A percentile compares a stretch with the other conserved stretches of the same genome.
Conservation (phyloP, 2,797 vertebrate genomes). For the Chelon labrosus region DNA sequence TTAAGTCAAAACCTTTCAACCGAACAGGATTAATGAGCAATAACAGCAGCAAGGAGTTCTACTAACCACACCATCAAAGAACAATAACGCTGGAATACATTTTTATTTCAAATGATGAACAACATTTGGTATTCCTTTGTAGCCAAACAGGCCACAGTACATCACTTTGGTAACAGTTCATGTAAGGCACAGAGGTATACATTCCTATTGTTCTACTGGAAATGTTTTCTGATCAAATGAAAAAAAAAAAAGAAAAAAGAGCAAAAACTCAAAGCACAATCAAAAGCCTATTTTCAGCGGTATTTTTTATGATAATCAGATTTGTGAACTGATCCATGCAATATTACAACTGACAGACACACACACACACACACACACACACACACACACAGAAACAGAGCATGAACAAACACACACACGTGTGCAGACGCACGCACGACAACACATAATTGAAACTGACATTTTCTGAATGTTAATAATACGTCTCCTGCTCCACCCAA, state of each 20-base stretch:
- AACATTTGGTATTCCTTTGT: conserved; percentile 32
- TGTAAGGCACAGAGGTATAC: conserved; percentile 58
- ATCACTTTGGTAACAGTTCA: conserved; percentile 48
- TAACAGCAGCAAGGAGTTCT: background rate
- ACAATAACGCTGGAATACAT: conserved; percentile 44
- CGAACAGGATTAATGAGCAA: background rate
- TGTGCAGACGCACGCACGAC: conserved; percentile 21
- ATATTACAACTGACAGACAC: conserved; percentile 65
- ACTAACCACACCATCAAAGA: conserved; percentile 1
- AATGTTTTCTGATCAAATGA: conserved; percentile 62
- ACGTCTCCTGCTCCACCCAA: conserved; percentile 88
- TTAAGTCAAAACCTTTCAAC: background rate
- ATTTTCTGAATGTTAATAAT: conserved; percentile 85
- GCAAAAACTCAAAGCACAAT: conserved; percentile 53
- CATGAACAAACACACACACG: conserved; percentile 6
- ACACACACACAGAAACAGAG: conserved; percentile 11
- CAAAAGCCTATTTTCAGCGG: conserved; percentile 72
- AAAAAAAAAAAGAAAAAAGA: conserved; percentile 14
- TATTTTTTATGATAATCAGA: conserved; percentile 74
- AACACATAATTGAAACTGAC: conserved; percentile 49
- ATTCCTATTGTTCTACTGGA: conserved; percentile 48
- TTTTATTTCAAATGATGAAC: conserved; percentile 61
- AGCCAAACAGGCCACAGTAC: conserved; percentile 29
- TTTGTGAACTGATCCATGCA: conserved; percentile 80
- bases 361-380: conserved; percentile 6